phyloP scores from a whole-genome alignment of 2,888 invertebrate species.

The Pristionchus fissidentatus region DNA sequence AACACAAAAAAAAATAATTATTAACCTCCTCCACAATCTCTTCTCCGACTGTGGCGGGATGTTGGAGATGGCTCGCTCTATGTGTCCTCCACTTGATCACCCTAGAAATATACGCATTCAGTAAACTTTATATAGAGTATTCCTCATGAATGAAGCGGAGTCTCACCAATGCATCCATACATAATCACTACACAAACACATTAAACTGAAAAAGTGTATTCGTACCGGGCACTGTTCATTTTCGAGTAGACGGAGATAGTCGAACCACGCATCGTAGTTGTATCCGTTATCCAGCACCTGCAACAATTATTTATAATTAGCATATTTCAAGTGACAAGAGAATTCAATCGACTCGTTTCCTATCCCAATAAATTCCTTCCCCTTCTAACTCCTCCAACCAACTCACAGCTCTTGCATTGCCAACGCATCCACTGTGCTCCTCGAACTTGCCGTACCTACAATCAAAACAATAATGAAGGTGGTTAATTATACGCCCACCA shows the following conservation, averaged over 20 bases:
- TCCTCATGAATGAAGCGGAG: too few species aligned
- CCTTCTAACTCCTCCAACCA: constrained; percentile 82
- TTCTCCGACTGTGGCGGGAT: constrained; percentile 92
- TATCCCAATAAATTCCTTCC: constrained; percentile 97
- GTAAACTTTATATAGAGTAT: too few species aligned
- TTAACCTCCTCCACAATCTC: constrained; percentile 88
- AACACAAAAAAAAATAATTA: too few species aligned
- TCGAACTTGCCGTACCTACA: constrained; percentile 92
- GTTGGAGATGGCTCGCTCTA: constrained; percentile 98
- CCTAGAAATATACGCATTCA: constrained; percentile 35
- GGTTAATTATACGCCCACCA: background rate
- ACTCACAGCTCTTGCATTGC: constrained; percentile 83
- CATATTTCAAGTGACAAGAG: too few species aligned
- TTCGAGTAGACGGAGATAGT: constrained; percentile 93
- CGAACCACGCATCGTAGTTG: constrained; percentile 99
- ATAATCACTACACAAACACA: too few species aligned
- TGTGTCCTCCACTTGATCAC: constrained; percentile 85
- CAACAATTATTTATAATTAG: constrained; percentile 57
- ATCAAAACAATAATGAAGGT: background rate
- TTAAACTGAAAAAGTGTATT: too few species aligned
- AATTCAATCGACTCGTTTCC: too few species aligned
- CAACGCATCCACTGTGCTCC: constrained; percentile 90
- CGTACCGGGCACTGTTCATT: constrained; percentile 78
- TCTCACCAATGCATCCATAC: too few species aligned
- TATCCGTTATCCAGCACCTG: constrained; percentile 93